Conservation (phyloP, 2,888 invertebrate species). For the Agrypnus murinus region DNA sequence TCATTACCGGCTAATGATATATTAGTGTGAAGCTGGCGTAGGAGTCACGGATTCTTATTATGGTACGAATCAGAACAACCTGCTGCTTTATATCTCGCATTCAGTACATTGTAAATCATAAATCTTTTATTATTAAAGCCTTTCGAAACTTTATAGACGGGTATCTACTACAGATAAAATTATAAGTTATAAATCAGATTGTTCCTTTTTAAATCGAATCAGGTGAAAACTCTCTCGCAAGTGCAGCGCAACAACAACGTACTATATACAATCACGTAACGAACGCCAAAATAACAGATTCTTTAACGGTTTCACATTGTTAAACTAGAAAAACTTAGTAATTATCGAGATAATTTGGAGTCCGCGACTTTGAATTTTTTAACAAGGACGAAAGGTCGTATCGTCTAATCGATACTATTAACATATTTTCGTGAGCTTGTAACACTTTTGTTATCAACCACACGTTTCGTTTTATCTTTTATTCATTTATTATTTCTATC, state of each 20-base stretch:
- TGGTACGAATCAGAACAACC: slow-evolving; percentile 62
- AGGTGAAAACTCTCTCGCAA: slow-evolving; percentile 47
- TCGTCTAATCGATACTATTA: not conserved
- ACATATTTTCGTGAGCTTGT: too few species aligned
- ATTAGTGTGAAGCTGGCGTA: slow-evolving; percentile 54
- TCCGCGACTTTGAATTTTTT: slow-evolving; percentile 9
- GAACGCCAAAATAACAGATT: slow-evolving; percentile 33
- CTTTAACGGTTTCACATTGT: slow-evolving; percentile 41
- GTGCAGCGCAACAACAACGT: slow-evolving; percentile 34
- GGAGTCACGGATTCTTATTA: slow-evolving; percentile 63
- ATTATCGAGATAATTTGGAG: slow-evolving; percentile 2
- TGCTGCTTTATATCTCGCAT: slow-evolving; percentile 63
- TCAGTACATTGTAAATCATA: slow-evolving; percentile 60
- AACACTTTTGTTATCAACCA: too few species aligned
- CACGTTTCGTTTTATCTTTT: too few species aligned
- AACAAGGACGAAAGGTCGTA: slow-evolving; percentile 18
- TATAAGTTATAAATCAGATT: slow-evolving; percentile 65
- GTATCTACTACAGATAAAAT: slow-evolving; percentile 62
- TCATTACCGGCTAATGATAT: slow-evolving; percentile 58
- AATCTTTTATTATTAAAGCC: slow-evolving; percentile 62
- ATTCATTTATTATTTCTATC: too few species aligned
- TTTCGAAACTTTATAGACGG: slow-evolving; percentile 62
- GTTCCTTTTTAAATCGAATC: slow-evolving; percentile 56
- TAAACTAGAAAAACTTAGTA: slow-evolving; percentile 16
- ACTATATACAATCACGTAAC: slow-evolving; percentile 29